Conservation (phyloP, 2,113 vertebrate genomes). For the Mola mola region DNA sequence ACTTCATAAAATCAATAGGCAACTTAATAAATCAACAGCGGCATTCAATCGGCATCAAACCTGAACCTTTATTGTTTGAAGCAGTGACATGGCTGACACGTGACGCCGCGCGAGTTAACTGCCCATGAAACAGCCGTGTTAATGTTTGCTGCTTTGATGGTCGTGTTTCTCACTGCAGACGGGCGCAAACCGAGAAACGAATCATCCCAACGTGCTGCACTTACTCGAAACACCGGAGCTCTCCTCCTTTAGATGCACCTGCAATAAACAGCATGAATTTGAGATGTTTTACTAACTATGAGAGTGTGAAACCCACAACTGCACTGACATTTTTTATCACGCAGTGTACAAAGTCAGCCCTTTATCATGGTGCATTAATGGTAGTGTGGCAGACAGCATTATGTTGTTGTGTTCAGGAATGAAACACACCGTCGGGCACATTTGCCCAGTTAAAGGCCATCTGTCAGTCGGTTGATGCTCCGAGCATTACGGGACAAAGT, state of each 20-base stretch:
- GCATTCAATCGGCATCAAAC: background rate
- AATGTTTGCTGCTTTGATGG: conserved; percentile 62
- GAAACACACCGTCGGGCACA: conserved; percentile 29
- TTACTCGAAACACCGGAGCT: conserved; percentile 18
- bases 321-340: background rate
- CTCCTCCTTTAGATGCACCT: background rate
- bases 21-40: conserved; percentile 25
- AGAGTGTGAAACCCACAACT: too few species aligned
- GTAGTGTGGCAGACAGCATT: background rate
- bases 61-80: background rate
- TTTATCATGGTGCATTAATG: conserved; percentile 34
- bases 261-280: too few species aligned
- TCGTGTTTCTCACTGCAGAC: conserved; percentile 50
- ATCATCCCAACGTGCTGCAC: conserved; percentile 21
- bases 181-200: conserved; percentile 48
- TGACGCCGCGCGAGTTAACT: too few species aligned
- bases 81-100: conserved; percentile 24
- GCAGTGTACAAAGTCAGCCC: conserved; percentile 7
- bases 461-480: conserved; percentile 31
- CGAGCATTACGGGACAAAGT: conserved; percentile 35
- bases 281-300: too few species aligned
- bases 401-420: conserved; percentile 10
- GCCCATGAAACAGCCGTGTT: conserved; percentile 61
- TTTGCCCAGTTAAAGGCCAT: conserved; percentile 24
- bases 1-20: conserved; percentile 47